phyloP scores from a whole-genome alignment of 2,888 invertebrate species.

The Microchrysa polita region DNA sequence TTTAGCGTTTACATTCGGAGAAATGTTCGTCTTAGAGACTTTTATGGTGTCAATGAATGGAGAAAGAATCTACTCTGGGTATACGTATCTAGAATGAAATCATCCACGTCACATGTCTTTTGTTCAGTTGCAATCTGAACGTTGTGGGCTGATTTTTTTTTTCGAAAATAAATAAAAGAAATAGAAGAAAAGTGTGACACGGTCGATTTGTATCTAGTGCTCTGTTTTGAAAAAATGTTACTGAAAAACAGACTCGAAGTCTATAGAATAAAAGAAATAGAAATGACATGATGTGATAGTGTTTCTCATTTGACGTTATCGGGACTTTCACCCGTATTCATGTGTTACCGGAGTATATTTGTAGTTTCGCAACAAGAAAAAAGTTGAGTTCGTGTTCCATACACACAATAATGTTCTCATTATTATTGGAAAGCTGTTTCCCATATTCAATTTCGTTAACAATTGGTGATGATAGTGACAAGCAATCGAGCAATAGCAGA shows the following conservation, averaged over 20 bases:
- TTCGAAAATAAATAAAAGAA: neutral
- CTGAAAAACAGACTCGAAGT: neutral
- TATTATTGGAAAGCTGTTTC: constrained; percentile 43
- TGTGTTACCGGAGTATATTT: neutral
- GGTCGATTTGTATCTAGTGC: constrained; percentile 8
- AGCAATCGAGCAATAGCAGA: constrained; percentile 30
- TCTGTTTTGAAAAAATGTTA: neutral
- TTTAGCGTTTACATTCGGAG: constrained; percentile 24
- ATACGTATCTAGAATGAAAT: constrained; percentile 2
- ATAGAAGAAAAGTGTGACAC: constrained; percentile 28
- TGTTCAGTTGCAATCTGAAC: constrained; percentile 34
- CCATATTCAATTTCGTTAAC: constrained; percentile 45
- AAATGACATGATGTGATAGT: constrained; percentile 35
- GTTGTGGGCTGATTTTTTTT: constrained; percentile 28
- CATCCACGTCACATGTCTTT: constrained; percentile 23
- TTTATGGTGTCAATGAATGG: constrained; percentile 36
- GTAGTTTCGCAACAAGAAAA: neutral
- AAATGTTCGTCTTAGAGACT: constrained; percentile 23
- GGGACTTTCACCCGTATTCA: neutral
- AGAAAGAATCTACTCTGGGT: no score
- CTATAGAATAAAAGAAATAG: no score
- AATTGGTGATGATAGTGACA: constrained; percentile 40
- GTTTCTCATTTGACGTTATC: constrained; percentile 24
- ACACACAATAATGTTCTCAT: constrained; percentile 36
- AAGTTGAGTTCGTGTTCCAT: neutral